Conservation (phyloP, 2,888 invertebrate genomes). For the Heliconius ethilla region DNA sequence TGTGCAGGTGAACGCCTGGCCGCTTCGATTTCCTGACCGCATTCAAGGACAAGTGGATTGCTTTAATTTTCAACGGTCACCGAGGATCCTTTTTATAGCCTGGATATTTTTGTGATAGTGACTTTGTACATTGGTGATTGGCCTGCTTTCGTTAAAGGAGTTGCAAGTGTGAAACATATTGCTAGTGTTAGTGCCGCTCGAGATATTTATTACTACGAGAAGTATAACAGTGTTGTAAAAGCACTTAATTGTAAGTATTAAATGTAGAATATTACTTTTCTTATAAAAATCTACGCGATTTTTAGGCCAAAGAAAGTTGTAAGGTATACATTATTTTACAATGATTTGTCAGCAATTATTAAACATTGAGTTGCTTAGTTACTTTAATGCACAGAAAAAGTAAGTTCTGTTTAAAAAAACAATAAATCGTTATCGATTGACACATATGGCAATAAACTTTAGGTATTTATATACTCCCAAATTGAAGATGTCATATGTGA, state of each 20-base stretch:
- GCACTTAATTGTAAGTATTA: constrained; percentile 43
- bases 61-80: constrained; percentile 51
- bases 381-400: background rate
- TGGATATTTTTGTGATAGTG: constrained; percentile 47
- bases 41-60: constrained; percentile 61
- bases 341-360: background rate
- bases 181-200: constrained; percentile 44
- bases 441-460: background rate
- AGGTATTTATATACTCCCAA: background rate
- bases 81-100: constrained; percentile 48
- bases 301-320: background rate
- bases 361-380: background rate
- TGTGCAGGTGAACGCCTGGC: constrained; percentile 62
- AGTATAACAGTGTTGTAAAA: constrained; percentile 29
- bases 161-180: constrained; percentile 36
- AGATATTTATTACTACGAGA: constrained; percentile 34
- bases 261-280: background rate
- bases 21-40: constrained; percentile 61
- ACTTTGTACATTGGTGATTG: constrained; percentile 51
- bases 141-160: constrained; percentile 29
- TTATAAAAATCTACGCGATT: background rate
- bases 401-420: background rate
- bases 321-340: background rate
- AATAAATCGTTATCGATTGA: background rate
- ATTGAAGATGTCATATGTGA: background rate